Percentiles rank a stretch among this genome's conserved stretches.
These are phyloP conservation scores for Sebastes matsubarae DNA, from an alignment of 2,797 vertebrate species.

Conservation along the genomic window DNA sequence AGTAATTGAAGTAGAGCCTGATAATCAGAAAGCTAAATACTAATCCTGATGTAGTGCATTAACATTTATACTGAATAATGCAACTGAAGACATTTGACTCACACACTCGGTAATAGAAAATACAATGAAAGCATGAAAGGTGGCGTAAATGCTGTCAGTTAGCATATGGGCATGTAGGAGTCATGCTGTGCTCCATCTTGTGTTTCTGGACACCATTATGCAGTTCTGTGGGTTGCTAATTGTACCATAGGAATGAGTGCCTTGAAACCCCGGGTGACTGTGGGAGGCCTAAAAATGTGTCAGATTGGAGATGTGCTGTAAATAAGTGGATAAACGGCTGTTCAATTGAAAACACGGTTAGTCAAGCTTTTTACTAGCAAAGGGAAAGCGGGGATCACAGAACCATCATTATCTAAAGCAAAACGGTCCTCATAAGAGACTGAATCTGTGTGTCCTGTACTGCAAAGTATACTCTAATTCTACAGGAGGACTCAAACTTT, in stretches of 20 bases:
- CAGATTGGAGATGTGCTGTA: conserved; percentile 58
- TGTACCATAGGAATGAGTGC: conserved; percentile 66
- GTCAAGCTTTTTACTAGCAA: conserved; percentile 31
- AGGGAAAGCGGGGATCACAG: not conserved
- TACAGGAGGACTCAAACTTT: conserved; percentile 9
- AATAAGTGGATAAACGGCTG: conserved; percentile 57
- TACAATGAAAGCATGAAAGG: conserved; percentile 29
- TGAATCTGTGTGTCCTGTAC: conserved; percentile 1
- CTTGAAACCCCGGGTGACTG: conserved; percentile 50
- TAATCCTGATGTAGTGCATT: not conserved
- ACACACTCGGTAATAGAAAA: conserved; percentile 36
- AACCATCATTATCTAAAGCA: not conserved
- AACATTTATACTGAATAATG: not conserved
- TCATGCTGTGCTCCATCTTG: conserved; percentile 63
- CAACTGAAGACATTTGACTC: conserved; percentile 23
- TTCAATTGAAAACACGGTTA: conserved; percentile 38
- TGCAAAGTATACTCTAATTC: conserved; percentile 5
- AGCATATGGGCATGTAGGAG: conserved; percentile 70
- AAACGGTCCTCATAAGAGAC: not conserved
- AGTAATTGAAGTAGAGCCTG: not conserved
- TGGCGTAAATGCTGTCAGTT: conserved; percentile 36
- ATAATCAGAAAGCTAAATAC: conserved; percentile 4
- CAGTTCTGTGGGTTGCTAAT: conserved; percentile 74
- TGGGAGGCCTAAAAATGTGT: conserved; percentile 67
- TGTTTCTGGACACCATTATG: conserved; percentile 68